Base-by-base conservation (phyloP, 2,888 invertebrate species). In the Drosophila subquinaria region DNA sequence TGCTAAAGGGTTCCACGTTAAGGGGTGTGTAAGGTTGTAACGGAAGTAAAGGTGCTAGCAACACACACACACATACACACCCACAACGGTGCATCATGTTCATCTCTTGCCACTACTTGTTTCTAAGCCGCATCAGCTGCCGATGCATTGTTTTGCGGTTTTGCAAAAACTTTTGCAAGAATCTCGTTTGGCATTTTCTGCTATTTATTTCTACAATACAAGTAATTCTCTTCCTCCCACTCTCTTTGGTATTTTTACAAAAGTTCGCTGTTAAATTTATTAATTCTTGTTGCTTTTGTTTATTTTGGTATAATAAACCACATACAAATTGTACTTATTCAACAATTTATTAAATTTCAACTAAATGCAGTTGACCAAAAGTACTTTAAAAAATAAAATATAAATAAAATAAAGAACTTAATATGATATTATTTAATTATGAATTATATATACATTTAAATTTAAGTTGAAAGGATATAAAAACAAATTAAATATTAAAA, bases 111-210 rank as follows among this genome's bases (percentile, higher is more conserved):
- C 8, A 30, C 30, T 6, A n/a, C 11, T 35, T 40, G 42, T 52
- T 27, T 30, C 45, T 70, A 36, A 61, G 57, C 48, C 38, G 50
- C 79, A 57, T 56, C 57, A 53, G 64, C 70, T 65, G 63, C 55
- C 48, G 42, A 51, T 60, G 79, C 74, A 76, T 78, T 75, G 73
- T 77, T 78, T 53, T 60, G 63, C 40, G 62, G 55, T 60, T 64
- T 20, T 43, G 53, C 15, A 30, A 67, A 60, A 73, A 73, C 55
- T 73, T 59, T 68, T 60, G 17, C 20, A 50, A 30, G 23, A 59
- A 59, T 55, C 59, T 36, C 38, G 48, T 30, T 59, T 61, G 36
- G 20, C 23, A 56, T 62, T 55, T 52, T 56, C 17, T 45, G 35
- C 36, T 13, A 27, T 45, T n/a, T 38, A 30, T 51, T 36, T 40